Evolutionary conservation across 2,113 vertebrate species (phyloP).

Genomic region (Bufo bufo): DNA sequence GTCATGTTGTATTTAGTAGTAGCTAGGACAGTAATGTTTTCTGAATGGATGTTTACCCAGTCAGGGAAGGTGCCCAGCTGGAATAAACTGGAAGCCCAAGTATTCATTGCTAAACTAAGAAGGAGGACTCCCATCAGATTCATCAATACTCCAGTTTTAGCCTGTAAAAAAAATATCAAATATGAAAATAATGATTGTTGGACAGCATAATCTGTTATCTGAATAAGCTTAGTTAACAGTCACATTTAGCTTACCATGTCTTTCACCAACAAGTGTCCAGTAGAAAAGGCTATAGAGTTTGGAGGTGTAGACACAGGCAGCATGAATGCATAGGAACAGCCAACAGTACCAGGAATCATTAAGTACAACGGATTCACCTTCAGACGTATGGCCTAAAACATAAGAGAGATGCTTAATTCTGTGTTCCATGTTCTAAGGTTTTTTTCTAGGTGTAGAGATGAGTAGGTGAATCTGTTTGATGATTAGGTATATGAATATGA

Average conservation of each 20-base stretch:
- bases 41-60: slow-evolving; percentile 77
- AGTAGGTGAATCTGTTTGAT: too few species aligned
- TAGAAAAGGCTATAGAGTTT: slow-evolving; percentile 97
- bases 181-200: neutral
- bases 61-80: slow-evolving; percentile 83
- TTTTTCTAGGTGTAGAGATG: neutral
- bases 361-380: slow-evolving; percentile 91
- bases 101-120: slow-evolving; percentile 91
- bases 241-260: slow-evolving; percentile 84
- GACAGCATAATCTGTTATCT: neutral
- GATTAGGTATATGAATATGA: too few species aligned
- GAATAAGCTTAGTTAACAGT: neutral
- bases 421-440: neutral
- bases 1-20: slow-evolving; percentile 67
- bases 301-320: slow-evolving; percentile 94
- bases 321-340: slow-evolving; percentile 96
- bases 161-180: slow-evolving; percentile 72
- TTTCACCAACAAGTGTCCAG: slow-evolving; percentile 93
- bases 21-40: slow-evolving; percentile 71
- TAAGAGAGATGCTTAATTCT: slow-evolving; percentile 19
- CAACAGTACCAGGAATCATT: slow-evolving; percentile 91
- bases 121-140: slow-evolving; percentile 90
- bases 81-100: slow-evolving; percentile 91
- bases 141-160: slow-evolving; percentile 91
- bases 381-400: slow-evolving; percentile 81